Base-by-base conservation (phyloP, 2,797 vertebrate species). In the Erethizon dorsatum region DNA sequence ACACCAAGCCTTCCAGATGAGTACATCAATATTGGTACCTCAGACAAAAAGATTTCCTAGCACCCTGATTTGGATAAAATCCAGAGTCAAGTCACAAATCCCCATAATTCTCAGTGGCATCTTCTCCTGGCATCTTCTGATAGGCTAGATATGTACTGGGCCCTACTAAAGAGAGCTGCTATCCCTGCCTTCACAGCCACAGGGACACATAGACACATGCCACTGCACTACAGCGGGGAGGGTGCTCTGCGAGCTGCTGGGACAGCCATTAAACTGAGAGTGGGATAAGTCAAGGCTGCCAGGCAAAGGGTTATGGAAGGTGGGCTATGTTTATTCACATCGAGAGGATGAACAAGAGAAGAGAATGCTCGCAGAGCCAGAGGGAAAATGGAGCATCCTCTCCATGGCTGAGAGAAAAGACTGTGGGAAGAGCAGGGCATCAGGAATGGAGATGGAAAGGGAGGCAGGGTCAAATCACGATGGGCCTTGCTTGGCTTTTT, bases 321-420 rank as follows among this genome's bases (percentile, higher is more conserved):
- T 1, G 1, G 10, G n/a, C 26, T 33, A 1, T 33, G 3, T 61
- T 65, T 33, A 15, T 26, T 75, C 75, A 71, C 22, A 80, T 85
- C 24, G 26, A 67, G 0, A 37, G 20, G 33, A 6, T 9, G 0
- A 1, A 13, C 33, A 84, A 82, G 37, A 65, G 3, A 31, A 3
- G 69, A 13, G 37, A 45, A 41, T 1, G 15, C 11, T 26, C n/a
- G 18, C 0, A 4, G 86, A 37, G 18, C 45, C 87, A 69, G 54
- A 79, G 45, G 37, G 31, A 13, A 41, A 57, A 37, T 0, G 0
- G 10, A 20, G 14, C 20, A 33, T 0, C 0, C 9, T 31, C 12
- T 52, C 1, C 2, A 28, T 0, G 4, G 31, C 45, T 17, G 22
- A 3, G 63, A 26, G 45, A 57, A 69, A 78, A 54, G 24, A 50